Base-by-base conservation (phyloP, 2,888 invertebrate genomes). In the Sphecodes monilicornis region DNA sequence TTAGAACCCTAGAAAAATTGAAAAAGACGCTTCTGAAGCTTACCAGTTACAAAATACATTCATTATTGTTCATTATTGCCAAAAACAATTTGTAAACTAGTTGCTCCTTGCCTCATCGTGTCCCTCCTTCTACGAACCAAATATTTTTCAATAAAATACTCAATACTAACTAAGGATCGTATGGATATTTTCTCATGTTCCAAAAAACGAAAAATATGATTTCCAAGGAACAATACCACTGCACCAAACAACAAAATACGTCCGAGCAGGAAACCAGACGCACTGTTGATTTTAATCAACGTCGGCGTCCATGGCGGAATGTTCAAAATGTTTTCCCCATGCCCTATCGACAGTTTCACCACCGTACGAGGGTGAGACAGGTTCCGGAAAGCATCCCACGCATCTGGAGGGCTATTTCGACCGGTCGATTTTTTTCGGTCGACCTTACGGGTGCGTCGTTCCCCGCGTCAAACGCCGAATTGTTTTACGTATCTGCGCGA, bases 401-500 rank as follows among this genome's bases (percentile, higher is more conserved):
- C 68, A 57, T 73, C 54, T 60, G 41, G 41, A 57, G 74, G 80
- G 41, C 43, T 50, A 16, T 71, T n/a, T 18, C 78, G 57, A 32
- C 26, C 60, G 85, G 68, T 80, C 85, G 81, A 81, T 86, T 78
- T 78, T 78, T 60, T 80, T 76, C 70, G 26, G 50, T 69, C 77
- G 77, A 80, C 85, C 77, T 84, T 80, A 70, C 80, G 50, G 50
- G n/a, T 50, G 39, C 70, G 70, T 36, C 72, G 69, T 78, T n/a
- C 79, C 86, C 71, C 66, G 57, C 82, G 76, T 71, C 78, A 82
- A 81, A 85, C 36, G 39, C 43, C 82, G 85, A 85, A 86, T 86
- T 82, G 86, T 82, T 86, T 85, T 76, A 75, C 75, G 84, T 86
- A 69, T 70, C 57, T 50, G 50, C 57, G 66, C 36, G 57, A 66